Evolutionary conservation across 2,113 vertebrate species (phyloP).

Genomic region (Dicrurus megarhynchus): DNA sequence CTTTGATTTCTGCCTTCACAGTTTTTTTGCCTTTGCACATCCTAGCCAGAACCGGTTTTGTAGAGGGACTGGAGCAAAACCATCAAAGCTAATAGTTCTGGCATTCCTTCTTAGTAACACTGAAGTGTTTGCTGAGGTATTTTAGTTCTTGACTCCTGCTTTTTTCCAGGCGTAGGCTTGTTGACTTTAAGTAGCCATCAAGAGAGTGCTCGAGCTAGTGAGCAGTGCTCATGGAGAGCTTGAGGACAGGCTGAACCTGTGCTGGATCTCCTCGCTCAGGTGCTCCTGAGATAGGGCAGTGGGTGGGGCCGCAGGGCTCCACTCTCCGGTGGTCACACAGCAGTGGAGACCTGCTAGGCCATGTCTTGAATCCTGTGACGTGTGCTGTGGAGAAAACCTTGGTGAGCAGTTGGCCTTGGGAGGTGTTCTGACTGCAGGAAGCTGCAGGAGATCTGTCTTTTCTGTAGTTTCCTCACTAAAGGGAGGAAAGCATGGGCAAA

Average conservation of each 20-base stretch:
- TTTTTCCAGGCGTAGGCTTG: background rate
- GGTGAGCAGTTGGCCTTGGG: rapidly evolving
- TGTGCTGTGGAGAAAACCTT: background rate
- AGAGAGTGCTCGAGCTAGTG: background rate
- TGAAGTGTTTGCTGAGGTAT: background rate
- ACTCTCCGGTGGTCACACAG: background rate
- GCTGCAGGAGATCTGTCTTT: background rate
- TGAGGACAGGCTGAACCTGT: background rate
- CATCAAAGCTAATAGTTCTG: background rate
- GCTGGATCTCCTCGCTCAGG: rapidly evolving
- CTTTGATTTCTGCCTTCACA: background rate
- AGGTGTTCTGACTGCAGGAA: background rate
- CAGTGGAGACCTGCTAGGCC: background rate
- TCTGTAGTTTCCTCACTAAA: background rate
- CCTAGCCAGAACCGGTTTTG: background rate
- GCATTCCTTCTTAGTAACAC: background rate
- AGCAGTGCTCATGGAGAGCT: background rate
- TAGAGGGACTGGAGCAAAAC: background rate
- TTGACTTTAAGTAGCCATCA: background rate
- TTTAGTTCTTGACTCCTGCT: background rate
- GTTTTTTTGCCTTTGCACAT: background rate
- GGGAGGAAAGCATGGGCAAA: background rate
- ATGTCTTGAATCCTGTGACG: background rate
- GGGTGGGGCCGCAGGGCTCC: background rate
- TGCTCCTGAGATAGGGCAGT: background rate